Percentiles rank a stretch among this genome's conserved stretches.
These are phyloP conservation scores for Zootoca vivipara DNA, from an alignment of 2,113 vertebrate genomes.

Conservation along the genomic window DNA sequence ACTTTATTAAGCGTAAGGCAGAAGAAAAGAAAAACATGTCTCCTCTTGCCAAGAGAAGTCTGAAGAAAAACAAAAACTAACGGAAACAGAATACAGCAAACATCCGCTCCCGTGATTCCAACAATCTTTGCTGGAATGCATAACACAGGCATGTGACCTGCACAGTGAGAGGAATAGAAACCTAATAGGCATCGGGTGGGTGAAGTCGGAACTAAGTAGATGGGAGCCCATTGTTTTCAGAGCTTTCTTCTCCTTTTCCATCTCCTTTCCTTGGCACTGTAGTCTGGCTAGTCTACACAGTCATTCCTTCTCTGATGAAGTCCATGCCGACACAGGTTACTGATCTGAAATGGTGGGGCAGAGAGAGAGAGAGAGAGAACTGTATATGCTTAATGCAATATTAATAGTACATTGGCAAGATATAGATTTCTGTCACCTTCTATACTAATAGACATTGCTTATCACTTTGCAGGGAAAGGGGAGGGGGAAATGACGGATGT, in stretches of 20 bases:
- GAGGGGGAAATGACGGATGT: constrained; percentile 68
- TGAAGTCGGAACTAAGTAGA: background rate
- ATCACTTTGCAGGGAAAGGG: constrained; percentile 31
- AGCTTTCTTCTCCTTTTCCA: constrained; percentile 4
- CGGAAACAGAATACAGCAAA: no score
- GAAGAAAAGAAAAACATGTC: no score
- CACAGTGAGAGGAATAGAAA: no score
- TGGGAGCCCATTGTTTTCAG: background rate
- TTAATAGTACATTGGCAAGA: constrained; percentile 73
- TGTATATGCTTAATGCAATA: constrained; percentile 67
- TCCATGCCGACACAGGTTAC: constrained; percentile 42
- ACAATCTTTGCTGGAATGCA: no score
- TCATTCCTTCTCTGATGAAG: constrained; percentile 31
- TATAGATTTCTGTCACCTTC: constrained; percentile 78
- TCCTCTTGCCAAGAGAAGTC: no score
- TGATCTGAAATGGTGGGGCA: constrained; percentile 10
- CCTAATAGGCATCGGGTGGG: no score
- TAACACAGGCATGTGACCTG: no score
- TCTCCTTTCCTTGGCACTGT: background rate
- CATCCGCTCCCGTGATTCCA: no score
- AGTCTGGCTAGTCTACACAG: background rate
- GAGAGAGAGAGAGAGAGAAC: constrained; percentile 36
- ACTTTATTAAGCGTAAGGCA: no score
- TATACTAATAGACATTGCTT: constrained; percentile 73
- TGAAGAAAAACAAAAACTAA: no score